Base-by-base conservation (phyloP, 2,888 invertebrate genomes). In the Belgica antarctica region DNA sequence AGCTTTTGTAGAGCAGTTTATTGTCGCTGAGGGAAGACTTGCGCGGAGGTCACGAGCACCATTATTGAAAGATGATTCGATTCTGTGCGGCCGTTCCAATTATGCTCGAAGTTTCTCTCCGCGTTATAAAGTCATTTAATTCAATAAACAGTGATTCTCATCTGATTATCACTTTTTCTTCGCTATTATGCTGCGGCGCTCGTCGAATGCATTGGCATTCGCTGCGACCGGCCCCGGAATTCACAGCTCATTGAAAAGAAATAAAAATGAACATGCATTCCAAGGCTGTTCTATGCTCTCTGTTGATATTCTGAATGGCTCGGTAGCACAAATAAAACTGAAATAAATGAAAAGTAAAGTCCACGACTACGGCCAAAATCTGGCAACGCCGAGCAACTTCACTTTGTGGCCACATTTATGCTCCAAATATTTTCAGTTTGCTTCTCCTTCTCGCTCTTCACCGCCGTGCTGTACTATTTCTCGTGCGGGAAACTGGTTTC, bases 91-190 rank as follows among this genome's bases (percentile, higher is more conserved):
- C n/a, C n/a, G 15, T n/a, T 41, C 41, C 41, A 41, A 41, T 41
- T 41, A 41, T 41, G 41, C 41, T 41, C 41, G 41, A n/a, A n/a
- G n/a, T n/a, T n/a, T 41, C 41, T 41, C 41, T 8, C 46, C 15
- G 46, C 46, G 22, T 52, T 52, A 52, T 52, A 22, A 52, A 52
- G 52, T 52, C 22, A n/a, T 52, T 52, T 52, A 52, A 52, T 19
- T 52, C 52, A 52, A 52, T 52, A 19, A 19, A 52, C 7, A 5
- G n/a, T n/a, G n/a, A 41, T 41, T 15, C 41, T 41, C 41, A 15
- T 41, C 15, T 15, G 41, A n/a, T 41, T 12, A 41, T 41, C 41
- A 41, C 41, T 41, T 41, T n/a, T 41, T 41, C 41, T 10, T n/a
- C n/a, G 41, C 41, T 41, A n/a, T 41, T 34, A 34, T 34, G 34